Evolutionary conservation across 1,140 invertebrate species (phyloP).

Genomic region (Papilio aristodemus): DNA sequence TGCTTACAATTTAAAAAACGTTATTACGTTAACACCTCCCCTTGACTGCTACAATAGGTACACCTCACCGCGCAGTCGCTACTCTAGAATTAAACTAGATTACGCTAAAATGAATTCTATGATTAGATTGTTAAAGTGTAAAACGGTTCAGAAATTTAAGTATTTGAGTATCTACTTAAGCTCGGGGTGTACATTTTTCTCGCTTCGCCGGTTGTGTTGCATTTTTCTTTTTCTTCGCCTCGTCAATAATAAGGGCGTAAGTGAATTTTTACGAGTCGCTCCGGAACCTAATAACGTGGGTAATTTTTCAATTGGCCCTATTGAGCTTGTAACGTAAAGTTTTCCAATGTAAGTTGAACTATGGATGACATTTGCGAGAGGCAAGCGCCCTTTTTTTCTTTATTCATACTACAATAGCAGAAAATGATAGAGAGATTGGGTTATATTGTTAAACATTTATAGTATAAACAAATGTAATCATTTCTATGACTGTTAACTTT

Average conservation of each 20-base stretch:
- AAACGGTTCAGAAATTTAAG: not conserved
- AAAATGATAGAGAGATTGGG: no score
- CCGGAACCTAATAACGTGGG: slow-evolving; percentile 71
- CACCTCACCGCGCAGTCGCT: not conserved
- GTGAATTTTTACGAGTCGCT: slow-evolving; percentile 59
- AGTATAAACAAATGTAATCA: no score
- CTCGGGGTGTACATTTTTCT: slow-evolving; percentile 53
- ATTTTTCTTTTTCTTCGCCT: slow-evolving; percentile 51
- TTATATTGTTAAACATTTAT: no score
- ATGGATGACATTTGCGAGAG: slow-evolving; percentile 50
- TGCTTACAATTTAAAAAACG: slow-evolving; percentile 49
- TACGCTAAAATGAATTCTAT: not conserved
- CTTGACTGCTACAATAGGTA: slow-evolving; percentile 32
- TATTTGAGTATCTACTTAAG: not conserved
- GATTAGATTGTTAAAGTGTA: not conserved
- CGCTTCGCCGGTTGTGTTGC: slow-evolving; percentile 41
- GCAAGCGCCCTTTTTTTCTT: slow-evolving; percentile 4
- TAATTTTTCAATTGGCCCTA: slow-evolving; percentile 76
- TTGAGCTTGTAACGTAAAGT: slow-evolving; percentile 47
- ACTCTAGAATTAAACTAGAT: not conserved
- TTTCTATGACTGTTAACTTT: no score
- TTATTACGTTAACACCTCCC: slow-evolving; percentile 63
- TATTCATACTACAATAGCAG: not conserved
- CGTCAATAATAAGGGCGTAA: slow-evolving; percentile 55
- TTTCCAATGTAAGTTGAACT: slow-evolving; percentile 44